Base-by-base conservation (phyloP, 2,888 invertebrate species). In the Uloborus plumipes region DNA sequence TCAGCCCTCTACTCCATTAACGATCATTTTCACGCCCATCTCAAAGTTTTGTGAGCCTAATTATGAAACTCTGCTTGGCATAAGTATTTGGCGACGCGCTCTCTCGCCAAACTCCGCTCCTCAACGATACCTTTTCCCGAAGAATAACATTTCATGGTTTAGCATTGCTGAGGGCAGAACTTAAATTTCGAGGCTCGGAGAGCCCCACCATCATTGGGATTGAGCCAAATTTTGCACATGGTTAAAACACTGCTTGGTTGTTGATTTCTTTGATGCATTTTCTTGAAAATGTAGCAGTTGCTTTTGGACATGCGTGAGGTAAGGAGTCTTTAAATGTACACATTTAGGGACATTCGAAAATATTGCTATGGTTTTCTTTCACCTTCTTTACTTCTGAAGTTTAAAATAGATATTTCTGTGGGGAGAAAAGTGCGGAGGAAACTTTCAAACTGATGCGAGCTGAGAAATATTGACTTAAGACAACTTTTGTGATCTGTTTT, bases 121-220 rank as follows among this genome's bases (percentile, higher is more conserved):
- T 20, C 47, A 66, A 67, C 58, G 22, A 18, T 50, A 50, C 59
- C 31, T 66, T 59, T 26, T 39, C 49, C 20, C 39, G 59, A 16
- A 50, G 75, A 59, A 75, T 39, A 66, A 75, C 75, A 75, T 66
- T 75, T 59, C 22, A 47, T 66, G 75, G 26, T 75, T 67, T 49
- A 55, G 59, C 75, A 50, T 66, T 58, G 58, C 59, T 75, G 66
- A 67, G 55, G 67, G 67, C 47, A 55, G 50, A 59, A 67, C 59
- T 16, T 73, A 51, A 67, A 20, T 66, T 75, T 75, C 18, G 59
- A 22, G 58, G 67, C 66, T 59, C 75, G n/a, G n/a, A n/a, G n/a
- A 59, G 50, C 26, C 47, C 55, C 59, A 15, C 53, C 26, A 20
- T 59, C 20, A 16, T 75, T 75, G 75, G 75, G 75, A 18, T 55